Base-by-base conservation (phyloP, 1,140 invertebrate genomes). In the Proctacanthus coquilletti region DNA sequence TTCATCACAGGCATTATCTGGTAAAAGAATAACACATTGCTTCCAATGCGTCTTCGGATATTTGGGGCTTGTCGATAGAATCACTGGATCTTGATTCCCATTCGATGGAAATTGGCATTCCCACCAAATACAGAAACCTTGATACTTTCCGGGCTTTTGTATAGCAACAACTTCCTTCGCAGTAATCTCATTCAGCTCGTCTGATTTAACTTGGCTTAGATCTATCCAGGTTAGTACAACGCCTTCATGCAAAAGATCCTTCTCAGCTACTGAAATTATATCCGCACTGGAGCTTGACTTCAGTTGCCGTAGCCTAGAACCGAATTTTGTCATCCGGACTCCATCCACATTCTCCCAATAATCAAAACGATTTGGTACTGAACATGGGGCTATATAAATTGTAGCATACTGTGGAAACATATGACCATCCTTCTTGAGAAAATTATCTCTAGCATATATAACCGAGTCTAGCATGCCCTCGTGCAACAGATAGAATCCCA, bases 401-500 rank as follows among this genome's bases (percentile, higher is more conserved):
- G 64, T 64, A 30, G 72, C 71, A 51, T 62, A 66, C 45, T 71
- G 67, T 15, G 74, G 74, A 56, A 75, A 75, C 46, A 81, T 61
- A 13, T 71, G 57, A 10, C 92, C 92, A 48, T 66, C 75, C 3
- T 75, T 69, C 42, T 72, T 77, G 11, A 99, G 68, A 69, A 89
- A 95, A 52, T 85, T 83, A 59, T 99, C 89, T 53, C 94, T 72
- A 1, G 94, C 93, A 60, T 74, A 75, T 31, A 98, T 70, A 1
- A 91, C 75, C 11, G 82, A 85, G 56, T 96, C 87, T 23, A 98
- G 61, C 93, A 98, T 98, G 21, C 87, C 91, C 63, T 99, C 95
- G 58, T 95, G 97, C 20, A 99, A 68, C 9, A 99, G 66, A 61
- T 95, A 98, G 62, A 98, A 98, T 3, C 95, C 95, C 95, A 99